A percentile compares a stretch with the other conserved stretches of the same genome.
Evolutionary conservation across 2,113 vertebrate genomes (phyloP).

Genomic region (Chaetorhynchus papuensis): DNA sequence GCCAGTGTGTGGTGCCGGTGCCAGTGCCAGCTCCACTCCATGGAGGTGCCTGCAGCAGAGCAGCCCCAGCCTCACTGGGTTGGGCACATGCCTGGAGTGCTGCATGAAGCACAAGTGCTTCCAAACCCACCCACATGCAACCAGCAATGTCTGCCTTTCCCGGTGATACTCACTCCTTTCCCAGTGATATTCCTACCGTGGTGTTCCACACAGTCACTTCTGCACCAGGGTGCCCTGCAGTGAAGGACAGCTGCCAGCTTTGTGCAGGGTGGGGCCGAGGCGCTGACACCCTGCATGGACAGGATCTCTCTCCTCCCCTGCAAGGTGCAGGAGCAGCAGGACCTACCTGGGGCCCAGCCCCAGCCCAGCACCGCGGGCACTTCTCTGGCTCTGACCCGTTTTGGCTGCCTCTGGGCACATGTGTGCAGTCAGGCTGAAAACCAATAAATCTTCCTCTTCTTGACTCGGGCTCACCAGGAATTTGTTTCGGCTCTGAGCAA

Average conservation of each 20-base stretch:
- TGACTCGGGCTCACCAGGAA: neutral
- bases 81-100: neutral
- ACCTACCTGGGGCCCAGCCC: neutral
- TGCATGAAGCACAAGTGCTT: rapidly evolving
- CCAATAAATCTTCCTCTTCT: neutral
- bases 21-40: neutral
- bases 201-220: rapidly evolving
- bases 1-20: neutral
- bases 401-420: neutral
- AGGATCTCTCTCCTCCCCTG: too few relatives aligned
- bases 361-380: rapidly evolving
- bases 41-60: neutral
- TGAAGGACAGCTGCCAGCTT: neutral
- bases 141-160: neutral
- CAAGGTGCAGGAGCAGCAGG: neutral
- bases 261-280: neutral
- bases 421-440: neutral
- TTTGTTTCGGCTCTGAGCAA: neutral
- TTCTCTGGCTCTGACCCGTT: neutral
- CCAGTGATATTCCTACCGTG: neutral
- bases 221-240: neutral
- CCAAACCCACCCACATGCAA: neutral
- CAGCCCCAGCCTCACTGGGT: rapidly evolving
- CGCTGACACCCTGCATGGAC: rapidly evolving
- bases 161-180: too few relatives aligned